Evolutionary conservation across 2,888 invertebrate species (phyloP).

Genomic region (Lithosia quadra): DNA sequence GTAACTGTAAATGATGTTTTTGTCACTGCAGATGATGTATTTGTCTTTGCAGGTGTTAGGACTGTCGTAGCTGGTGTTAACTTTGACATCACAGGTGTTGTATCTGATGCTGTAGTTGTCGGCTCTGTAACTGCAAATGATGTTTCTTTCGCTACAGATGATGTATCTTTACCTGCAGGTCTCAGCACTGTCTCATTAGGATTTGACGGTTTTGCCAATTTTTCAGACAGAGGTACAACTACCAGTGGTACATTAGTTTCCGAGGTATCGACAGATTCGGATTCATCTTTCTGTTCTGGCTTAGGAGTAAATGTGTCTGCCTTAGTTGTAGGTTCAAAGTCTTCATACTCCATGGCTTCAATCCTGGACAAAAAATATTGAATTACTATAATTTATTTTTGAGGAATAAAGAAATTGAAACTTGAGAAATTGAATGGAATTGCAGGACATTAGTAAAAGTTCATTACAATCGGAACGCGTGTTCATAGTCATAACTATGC

Average conservation of each 20-base stretch:
- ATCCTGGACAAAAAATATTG: not conserved
- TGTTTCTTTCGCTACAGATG: not conserved
- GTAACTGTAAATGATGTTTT: no score
- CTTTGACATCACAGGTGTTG: not conserved
- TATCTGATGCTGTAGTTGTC: not conserved
- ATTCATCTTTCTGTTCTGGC: not conserved
- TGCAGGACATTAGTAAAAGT: no score
- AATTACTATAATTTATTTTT: not conserved
- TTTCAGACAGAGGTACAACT: not conserved
- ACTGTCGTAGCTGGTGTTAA: not conserved
- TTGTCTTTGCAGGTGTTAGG: not conserved
- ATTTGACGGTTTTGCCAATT: not conserved
- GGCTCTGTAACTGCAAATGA: not conserved
- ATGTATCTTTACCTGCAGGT: not conserved
- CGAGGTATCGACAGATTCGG: not conserved
- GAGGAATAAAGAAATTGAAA: no score
- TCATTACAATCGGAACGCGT: no score
- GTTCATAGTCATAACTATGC: no score
- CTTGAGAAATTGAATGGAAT: no score
- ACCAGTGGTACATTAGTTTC: not conserved
- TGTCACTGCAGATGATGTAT: no score
- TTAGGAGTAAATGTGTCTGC: not conserved
- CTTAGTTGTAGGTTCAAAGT: not conserved
- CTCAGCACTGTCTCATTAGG: not conserved
- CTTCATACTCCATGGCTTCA: not conserved